These are phyloP conservation scores for Phalacrocorax aristotelis DNA, from an alignment of 2,113 vertebrate species.

Conservation along the genomic window DNA sequence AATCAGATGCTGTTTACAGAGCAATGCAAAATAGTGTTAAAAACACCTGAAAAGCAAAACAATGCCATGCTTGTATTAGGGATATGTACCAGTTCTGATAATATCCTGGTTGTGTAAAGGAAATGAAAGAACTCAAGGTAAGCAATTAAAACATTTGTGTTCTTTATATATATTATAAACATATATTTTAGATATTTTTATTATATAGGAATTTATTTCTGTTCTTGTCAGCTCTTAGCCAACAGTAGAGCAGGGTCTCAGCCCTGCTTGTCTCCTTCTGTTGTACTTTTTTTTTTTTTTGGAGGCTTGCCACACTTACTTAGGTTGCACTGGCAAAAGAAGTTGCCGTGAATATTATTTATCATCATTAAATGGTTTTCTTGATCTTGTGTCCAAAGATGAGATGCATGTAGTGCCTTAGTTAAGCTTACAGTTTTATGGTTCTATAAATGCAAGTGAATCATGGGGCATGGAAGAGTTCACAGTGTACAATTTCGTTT, in stretches of 20 bases:
- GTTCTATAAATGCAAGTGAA: background rate
- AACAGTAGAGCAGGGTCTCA: background rate
- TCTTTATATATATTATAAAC: background rate
- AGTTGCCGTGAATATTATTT: background rate
- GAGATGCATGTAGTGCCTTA: background rate
- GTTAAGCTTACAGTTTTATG: background rate
- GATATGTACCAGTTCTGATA: background rate
- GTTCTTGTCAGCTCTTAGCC: background rate
- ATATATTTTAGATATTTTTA: background rate
- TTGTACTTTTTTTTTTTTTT: background rate
- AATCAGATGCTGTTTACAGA: background rate
- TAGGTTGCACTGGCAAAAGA: background rate
- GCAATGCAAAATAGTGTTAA: background rate
- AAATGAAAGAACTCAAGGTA: background rate
- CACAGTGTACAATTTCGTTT: background rate
- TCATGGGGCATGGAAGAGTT: fast-evolving
- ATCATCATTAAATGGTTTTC: background rate
- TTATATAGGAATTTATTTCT: background rate
- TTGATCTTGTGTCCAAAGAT: background rate
- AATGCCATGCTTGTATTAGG: background rate
- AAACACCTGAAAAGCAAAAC: background rate
- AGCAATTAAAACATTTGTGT: background rate
- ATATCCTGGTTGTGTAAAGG: background rate
- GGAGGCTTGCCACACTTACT: background rate
- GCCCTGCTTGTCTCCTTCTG: background rate